Base-by-base conservation (phyloP, 2,888 invertebrate species). In the Megamerina dolium region DNA sequence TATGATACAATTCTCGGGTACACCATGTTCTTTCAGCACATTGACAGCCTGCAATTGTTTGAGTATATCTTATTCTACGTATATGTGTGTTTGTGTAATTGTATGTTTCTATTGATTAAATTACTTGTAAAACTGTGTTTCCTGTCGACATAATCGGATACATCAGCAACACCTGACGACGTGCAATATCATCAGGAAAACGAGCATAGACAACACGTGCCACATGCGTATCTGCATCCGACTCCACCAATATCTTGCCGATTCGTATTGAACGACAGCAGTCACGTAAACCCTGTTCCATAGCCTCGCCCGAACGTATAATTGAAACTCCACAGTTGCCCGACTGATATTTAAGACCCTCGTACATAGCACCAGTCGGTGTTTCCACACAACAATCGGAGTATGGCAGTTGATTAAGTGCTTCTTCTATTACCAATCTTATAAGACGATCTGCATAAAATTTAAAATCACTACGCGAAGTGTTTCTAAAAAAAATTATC, bases 131-230 rank as follows among this genome's bases (percentile, higher is more conserved):
- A 5, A 97, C 94, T 34, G 97, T 97, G 67, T 95, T 96, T 2
- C 99, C 97, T 1, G 95, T 94, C 50, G 94, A 93, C 92, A 99
- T 94, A 44, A 97, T 97, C 9, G 97, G 97, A 73, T 99, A 99
- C 91, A 99, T 94, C 3, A 99, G 78, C 33, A 99, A 76, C 30
- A 97, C 93, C 61, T 84, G 83, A 56, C 97, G 77, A 40, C 83
- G 78, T 0, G 87, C 79, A 51, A 99, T 93, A 67, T 97, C 97
- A 52, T 94, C 93, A 0, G 97, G 96, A 66, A 99, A 93, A 67
- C 97, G 87, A 5, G 97, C 91, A 68, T 99, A 99, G 3, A 97
- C 93, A 1, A 99, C 95, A 64, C 85, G 84, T 0, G 97, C 96
- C 67, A 92, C 94, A 59, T 96, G 94, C 0, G 95, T 95, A 60